A percentile compares a stretch with the other conserved stretches of the same genome.
phyloP scores from a whole-genome alignment of 2,797 vertebrate species.

The Molossus molossus region DNA sequence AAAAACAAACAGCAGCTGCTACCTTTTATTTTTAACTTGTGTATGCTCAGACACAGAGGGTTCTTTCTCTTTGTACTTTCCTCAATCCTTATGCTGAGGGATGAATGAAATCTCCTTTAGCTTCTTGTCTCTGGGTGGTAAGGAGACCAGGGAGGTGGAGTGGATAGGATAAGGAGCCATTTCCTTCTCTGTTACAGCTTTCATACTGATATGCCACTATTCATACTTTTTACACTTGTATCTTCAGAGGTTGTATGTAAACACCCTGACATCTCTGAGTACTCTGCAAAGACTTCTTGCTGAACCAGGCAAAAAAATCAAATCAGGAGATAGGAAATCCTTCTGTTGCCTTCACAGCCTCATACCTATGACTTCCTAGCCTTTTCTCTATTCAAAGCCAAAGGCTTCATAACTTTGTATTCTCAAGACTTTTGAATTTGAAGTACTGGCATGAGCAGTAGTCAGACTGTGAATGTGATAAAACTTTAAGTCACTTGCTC shows the following conservation, averaged over 20 bases:
- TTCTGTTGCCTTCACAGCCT: neutral
- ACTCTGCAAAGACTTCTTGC: neutral
- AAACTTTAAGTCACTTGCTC: slow-evolving; percentile 5
- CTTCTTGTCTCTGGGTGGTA: neutral
- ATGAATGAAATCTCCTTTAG: neutral
- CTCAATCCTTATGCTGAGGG: neutral
- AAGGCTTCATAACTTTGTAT: neutral
- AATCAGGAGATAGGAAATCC: neutral
- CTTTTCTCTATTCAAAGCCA: neutral
- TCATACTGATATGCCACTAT: neutral
- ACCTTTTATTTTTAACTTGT: slow-evolving; percentile 5
- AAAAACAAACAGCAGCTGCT: slow-evolving; percentile 17
- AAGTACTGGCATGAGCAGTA: neutral
- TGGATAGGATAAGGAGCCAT: neutral
- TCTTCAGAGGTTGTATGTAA: neutral
- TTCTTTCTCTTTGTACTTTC: neutral
- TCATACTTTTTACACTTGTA: neutral
- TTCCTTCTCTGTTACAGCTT: slow-evolving; percentile 2
- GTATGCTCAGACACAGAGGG: neutral
- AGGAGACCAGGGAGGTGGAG: neutral
- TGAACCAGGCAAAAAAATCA: neutral
- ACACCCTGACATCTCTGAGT: neutral
- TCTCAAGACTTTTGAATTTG: neutral
- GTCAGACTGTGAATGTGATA: neutral
- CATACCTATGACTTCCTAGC: neutral